phyloP scores from a whole-genome alignment of 37 sponge, comb jelly and placozoan genomes.

The Bolinopsis microptera region DNA sequence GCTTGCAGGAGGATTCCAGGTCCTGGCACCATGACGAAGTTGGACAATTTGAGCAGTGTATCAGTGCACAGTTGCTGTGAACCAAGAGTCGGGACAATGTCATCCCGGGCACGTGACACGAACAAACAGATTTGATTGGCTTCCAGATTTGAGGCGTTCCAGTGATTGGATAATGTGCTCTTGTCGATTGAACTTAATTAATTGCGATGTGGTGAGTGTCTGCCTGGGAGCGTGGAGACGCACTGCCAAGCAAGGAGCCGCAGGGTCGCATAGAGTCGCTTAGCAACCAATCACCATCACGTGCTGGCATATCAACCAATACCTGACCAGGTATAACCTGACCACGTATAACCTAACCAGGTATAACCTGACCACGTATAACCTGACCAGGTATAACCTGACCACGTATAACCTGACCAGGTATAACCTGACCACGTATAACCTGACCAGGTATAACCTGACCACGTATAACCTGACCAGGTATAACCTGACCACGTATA shows the following conservation, averaged over 20 bases:
- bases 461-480: too few relatives aligned
- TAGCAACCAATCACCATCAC: too few relatives aligned
- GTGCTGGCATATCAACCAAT: too few relatives aligned
- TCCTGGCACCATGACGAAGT: not conserved
- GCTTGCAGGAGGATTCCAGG: not conserved
- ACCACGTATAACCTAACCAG: too few relatives aligned
- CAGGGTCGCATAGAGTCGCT: not conserved
- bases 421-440: too few relatives aligned
- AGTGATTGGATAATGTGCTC: not conserved
- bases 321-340: too few relatives aligned
- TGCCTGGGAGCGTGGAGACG: not conserved
- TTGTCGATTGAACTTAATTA: not conserved
- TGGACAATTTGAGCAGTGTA: too few relatives aligned
- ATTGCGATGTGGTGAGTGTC: not conserved
- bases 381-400: too few relatives aligned
- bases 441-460: too few relatives aligned
- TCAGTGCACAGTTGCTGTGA: not conserved
- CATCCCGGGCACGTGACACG: not conserved
- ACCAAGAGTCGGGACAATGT: not conserved
- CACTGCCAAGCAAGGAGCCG: not conserved
- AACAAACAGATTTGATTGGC: not conserved
- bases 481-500: too few relatives aligned
- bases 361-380: too few relatives aligned
- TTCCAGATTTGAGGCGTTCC: not conserved
- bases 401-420: too few relatives aligned